Evolutionary conservation across 2,888 invertebrate species (phyloP), one percentile per base, ranked within the genome.

Genomic region (Bhutanitis thaidina): DNA sequence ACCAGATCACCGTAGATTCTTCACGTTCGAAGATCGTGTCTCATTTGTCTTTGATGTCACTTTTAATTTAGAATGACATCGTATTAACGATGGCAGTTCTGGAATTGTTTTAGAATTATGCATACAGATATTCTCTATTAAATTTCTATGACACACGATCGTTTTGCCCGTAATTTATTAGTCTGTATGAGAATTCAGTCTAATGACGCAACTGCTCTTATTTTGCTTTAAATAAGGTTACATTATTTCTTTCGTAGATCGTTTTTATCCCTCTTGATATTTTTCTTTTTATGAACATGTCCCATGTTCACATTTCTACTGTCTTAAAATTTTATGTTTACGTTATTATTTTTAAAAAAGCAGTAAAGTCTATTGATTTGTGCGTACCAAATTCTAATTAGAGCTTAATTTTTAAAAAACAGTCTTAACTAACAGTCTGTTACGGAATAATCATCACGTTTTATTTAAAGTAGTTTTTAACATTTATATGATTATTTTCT

Each of bases 1-100:
- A n/a, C 75, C 67, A 64, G 68, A 70, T 66, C 60, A 61, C 64
- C 64, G 57, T 59, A 57, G 57, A 60, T 61, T 57, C 54, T 60
- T 57, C 60, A 58, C 44, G 53, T 58, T 51, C 57, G 57, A 54
- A 16, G 3, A 30, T 1, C 57, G 56, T 60, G 52, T 55, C 51
- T 52, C 58, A 56, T 59, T 64, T 61, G 55, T 56, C 46, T 59
- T 53, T 56, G 51, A 46, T 32, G 36, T 43, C 29, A 41, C 53
- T 37, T 39, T 38, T 44, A 41, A 49, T 51, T 32, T 50, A 34
- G 16, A 36, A 52, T 38, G 45, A 39, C 46, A 29, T 40, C n/a
- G 13, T 25, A 39, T 39, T 55, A 54, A 52, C 39, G 43, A 40
- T 54, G 57, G 55, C 47, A n/a, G n/a, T n/a, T n/a, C n/a, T n/a